Evolutionary conservation across 2,113 vertebrate genomes (phyloP), one percentile per base, ranked within the genome.

Genomic region (Erythrolamprus reginae): DNA sequence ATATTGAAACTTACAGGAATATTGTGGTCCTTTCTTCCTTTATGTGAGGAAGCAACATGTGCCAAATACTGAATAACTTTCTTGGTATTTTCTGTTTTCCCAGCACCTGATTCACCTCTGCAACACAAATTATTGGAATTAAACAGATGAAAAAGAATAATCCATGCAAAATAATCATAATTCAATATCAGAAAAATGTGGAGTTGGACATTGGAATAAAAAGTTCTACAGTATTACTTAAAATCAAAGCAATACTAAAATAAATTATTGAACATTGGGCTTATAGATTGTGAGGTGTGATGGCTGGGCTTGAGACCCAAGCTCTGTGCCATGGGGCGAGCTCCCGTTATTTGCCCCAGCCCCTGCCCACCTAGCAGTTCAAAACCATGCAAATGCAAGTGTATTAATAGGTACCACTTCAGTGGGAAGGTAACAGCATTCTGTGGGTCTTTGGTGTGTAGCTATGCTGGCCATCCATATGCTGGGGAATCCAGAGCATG

Each of bases 61-160:
- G 99, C 99, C 94, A 99, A 97, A 96, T 99, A 99, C 91, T 99
- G 99, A 96, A 99, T 99, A 89, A 99, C 99, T 94, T 99, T 99
- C 97, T 99, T 99, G 10, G 99, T 99, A 96, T 99, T 99, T 95
- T 99, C 99, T 0, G 99, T 99, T 97, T 99, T 99, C 94, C 99
- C 99, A 1, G 99, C 99, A 95, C 99, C 99, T 1, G 99, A 99
- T 97, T 99, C 99, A 92, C 99, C 99, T 96, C 99, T 99, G 95
- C 52, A 96, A 95, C 94, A 95, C 90, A 96, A 87, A 90, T 45
- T 82, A 33, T 88, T 93, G 85, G 95, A 84, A 12, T 90, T 95
- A 84, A 55, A 92, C 45, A 10, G 17, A 48, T 47, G 58, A 23
- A 92, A 2, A 51, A 91, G 3, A 4, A 38, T 0, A 24, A 17